Base-by-base conservation (phyloP, 2,113 vertebrate species). In the Pygoscelis antarcticus region DNA sequence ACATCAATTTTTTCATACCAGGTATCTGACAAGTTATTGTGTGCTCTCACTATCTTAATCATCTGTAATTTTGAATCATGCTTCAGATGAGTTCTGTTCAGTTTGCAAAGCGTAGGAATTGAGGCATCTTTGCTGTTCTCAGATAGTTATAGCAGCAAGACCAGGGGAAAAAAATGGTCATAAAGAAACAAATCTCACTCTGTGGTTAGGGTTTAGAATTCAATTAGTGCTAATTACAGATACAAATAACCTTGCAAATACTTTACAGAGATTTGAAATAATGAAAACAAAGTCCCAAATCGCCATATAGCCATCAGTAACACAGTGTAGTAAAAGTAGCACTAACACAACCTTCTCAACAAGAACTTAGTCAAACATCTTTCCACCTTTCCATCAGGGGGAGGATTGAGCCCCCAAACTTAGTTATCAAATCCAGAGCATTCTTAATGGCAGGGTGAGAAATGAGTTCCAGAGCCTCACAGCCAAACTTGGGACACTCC, bases 21-120 rank as follows among this genome's bases (percentile, higher is more conserved):
- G n/a, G 60, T 80, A 76, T 55, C 62, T 96, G 92, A 91, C 93
- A 97, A 96, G 32, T 70, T 93, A 65, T 61, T 90, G 58, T 93
- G 30, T 80, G 70, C 84, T 87, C 87, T 93, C 84, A 58, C 58
- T 95, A 7, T 89, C 95, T 96, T 95, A 97, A 96, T 97, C 71
- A 97, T 80, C 91, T 46, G 60, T 87, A 90, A 83, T 85, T 94
- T 86, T 96, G 94, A 97, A 90, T 97, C 89, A 91, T 60, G 55
- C 62, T 70, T 93, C 72, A 78, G 69, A 87, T 92, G 61, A 95
- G 72, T 81, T 51, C 78, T 87, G 40, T 47, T 93, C 78, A 40
- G 42, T 86, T 90, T 88, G 79, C 51, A 64, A 58, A 94, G 91
- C 16, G 7, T 83, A 95, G 95, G 87, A 96, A 94, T 46, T 52